Conservation (phyloP, 1,140 invertebrate genomes). For the Drosophila hydei region DNA sequence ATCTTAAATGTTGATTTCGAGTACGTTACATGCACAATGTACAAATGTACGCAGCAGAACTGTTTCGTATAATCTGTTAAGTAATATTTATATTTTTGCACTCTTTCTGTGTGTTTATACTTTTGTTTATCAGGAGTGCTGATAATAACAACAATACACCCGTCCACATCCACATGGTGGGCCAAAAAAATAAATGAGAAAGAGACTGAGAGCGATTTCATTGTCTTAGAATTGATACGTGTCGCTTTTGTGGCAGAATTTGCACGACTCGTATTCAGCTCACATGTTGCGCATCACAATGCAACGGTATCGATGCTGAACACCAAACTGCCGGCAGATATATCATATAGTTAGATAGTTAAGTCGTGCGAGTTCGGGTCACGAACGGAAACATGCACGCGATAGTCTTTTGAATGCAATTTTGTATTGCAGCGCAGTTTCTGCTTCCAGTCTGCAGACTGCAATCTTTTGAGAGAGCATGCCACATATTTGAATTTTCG, state of each 20-base stretch:
- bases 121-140: constrained; percentile 54
- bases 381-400: too few species aligned
- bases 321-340: too few species aligned
- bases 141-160: constrained; percentile 8
- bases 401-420: neutral
- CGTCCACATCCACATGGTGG: neutral
- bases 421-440: neutral
- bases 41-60: neutral
- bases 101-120: constrained; percentile 56
- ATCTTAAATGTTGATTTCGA: constrained; percentile 13
- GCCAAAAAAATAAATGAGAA: constrained; percentile 7
- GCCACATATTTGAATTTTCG: neutral
- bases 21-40: neutral
- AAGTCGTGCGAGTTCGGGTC: neutral
- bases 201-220: neutral
- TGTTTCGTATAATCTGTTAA: constrained; percentile 49
- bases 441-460: neutral
- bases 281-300: too few species aligned
- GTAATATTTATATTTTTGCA: constrained; percentile 55
- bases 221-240: too few species aligned
- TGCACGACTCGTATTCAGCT: too few species aligned
- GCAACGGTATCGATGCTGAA: too few species aligned
- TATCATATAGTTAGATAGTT: too few species aligned
- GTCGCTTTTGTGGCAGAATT: too few species aligned
- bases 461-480: neutral